Evolutionary conservation across 2,113 vertebrate species (phyloP).

Genomic region (Rhizomys pruinosus): DNA sequence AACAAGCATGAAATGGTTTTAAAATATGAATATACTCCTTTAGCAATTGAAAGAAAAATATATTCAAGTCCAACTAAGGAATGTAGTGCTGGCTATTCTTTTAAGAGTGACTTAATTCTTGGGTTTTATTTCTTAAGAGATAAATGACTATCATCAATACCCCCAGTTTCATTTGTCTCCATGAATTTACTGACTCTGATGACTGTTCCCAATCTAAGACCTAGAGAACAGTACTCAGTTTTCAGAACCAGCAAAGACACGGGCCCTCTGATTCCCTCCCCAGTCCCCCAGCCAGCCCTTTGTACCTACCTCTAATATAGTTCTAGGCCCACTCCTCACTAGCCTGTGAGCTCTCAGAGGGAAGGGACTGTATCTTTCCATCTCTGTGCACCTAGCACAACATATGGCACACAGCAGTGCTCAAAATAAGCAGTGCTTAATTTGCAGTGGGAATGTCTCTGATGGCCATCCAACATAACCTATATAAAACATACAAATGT

Average conservation of each 20-base stretch:
- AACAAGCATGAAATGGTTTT: neutral
- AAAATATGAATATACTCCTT: neutral
- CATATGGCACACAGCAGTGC: neutral
- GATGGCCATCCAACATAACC: neutral
- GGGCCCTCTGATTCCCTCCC: neutral
- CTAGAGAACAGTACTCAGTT: neutral
- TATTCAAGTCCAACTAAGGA: neutral
- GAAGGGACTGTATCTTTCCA: neutral
- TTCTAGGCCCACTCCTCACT: neutral
- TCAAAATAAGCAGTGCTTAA: neutral
- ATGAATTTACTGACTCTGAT: neutral
- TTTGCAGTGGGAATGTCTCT: constrained; percentile 42
- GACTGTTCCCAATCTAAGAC: neutral
- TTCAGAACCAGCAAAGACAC: neutral
- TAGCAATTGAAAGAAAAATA: constrained; percentile 22
- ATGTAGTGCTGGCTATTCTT: neutral
- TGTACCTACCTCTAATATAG: neutral
- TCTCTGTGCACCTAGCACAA: neutral
- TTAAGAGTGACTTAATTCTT: neutral
- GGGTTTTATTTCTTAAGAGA: neutral
- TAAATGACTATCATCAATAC: neutral
- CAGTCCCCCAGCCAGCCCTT: neutral
- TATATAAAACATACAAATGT: constrained; percentile 11
- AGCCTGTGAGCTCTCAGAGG: constrained; percentile 3
- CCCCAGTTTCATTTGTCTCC: neutral